A percentile compares a stretch with the other conserved stretches of the same genome.
Evolutionary conservation across 92 coral and sea anemone genomes (phyloP).

Genomic region (Diadumene lineata): DNA sequence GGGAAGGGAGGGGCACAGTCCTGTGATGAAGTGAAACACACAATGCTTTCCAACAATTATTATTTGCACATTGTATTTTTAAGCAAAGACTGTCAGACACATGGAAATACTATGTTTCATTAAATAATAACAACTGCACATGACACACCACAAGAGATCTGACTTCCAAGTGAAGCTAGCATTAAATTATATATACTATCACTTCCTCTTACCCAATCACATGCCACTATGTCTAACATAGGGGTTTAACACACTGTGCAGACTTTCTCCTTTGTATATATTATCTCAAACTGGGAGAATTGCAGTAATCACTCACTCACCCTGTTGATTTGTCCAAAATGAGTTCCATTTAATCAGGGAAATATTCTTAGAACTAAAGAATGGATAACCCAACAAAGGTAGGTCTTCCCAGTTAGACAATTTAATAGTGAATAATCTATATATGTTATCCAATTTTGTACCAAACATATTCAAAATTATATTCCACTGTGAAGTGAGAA

Average conservation of each 20-base stretch:
- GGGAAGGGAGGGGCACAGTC: too few species aligned
- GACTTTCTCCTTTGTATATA: neutral
- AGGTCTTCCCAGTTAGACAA: too few species aligned
- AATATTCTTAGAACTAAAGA: neutral
- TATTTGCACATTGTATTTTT: neutral
- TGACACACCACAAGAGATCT: neutral
- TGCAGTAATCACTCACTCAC: neutral
- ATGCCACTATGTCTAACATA: neutral
- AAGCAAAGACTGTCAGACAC: neutral
- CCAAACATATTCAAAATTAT: neutral
- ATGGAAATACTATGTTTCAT: neutral
- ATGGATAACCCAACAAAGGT: constrained; percentile 7
- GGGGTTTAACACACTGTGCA: neutral
- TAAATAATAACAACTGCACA: neutral
- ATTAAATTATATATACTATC: neutral
- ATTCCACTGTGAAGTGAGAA: too few species aligned
- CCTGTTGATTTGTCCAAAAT: neutral
- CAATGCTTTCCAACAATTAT: neutral
- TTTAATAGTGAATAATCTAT: too few species aligned
- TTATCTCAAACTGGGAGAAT: neutral
- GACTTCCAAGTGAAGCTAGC: constrained; percentile 1
- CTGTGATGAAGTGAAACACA: too few species aligned
- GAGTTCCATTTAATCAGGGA: neutral
- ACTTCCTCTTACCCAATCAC: neutral
- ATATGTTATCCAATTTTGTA: neutral